These are phyloP conservation scores for Vespertilio murinus DNA, from an alignment of 2,797 vertebrate species.

Conservation along the genomic window DNA sequence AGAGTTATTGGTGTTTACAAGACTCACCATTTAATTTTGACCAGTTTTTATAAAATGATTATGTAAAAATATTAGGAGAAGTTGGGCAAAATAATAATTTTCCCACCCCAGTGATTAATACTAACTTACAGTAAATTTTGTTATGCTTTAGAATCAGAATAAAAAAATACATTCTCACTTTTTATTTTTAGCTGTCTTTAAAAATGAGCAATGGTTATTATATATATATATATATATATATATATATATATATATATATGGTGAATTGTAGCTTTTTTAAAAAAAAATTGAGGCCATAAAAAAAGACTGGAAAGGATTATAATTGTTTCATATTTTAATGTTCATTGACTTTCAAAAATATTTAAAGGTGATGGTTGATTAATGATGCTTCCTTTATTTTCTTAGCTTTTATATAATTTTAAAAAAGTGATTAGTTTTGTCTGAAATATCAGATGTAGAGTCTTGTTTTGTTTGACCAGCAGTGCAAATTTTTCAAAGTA, in stretches of 20 bases:
- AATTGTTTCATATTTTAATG: not conserved
- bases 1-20: not conserved
- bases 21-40: slow-evolving; percentile 9
- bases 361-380: not conserved
- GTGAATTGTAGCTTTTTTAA: not conserved
- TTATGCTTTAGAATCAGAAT: not conserved
- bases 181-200: slow-evolving; percentile 34
- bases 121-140: not conserved
- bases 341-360: not conserved
- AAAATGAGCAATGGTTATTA: not conserved
- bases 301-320: not conserved
- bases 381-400: slow-evolving; percentile 17
- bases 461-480: not conserved
- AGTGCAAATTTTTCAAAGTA: not conserved
- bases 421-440: slow-evolving; percentile 1
- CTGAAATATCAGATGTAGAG: not conserved
- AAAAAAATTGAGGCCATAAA: not conserved
- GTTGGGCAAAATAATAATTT: not conserved
- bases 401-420: not conserved
- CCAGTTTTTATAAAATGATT: slow-evolving; percentile 36
- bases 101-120: not conserved
- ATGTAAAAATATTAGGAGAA: not conserved
- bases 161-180: not conserved
- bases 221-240: not conserved
- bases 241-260: too few relatives aligned